Evolutionary conservation across 2,888 invertebrate genomes (phyloP), one percentile per base, ranked within the genome.

Genomic region (Drosophila meridiana): DNA sequence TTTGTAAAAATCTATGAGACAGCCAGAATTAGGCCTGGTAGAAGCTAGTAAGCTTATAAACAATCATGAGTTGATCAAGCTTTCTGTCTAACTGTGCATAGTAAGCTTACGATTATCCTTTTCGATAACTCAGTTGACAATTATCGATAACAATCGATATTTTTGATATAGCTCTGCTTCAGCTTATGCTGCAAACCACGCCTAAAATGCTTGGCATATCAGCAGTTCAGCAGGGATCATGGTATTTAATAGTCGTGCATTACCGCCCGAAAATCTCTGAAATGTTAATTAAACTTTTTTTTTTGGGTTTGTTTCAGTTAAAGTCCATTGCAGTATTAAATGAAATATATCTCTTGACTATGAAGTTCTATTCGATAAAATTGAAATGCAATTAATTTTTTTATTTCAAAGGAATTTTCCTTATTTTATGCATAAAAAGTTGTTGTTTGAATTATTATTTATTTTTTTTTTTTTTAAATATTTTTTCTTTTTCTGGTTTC

Each of bases 321-420:
- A 20, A 20, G 20, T 20, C 20, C 20, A 20, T 20, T 20, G 20
- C 20, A 20, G 9, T 43, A 20, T 42, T 1, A 20, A 20, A 43
- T 20, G 9, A 11, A n/a, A 50, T 20, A 11, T 50, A 32, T 50
- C 11, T 2, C n/a, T n/a, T 50, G 32, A 1, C 11, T 34, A 2
- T 50, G 34, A 4, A 11, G 9, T 32, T n/a, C 9, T n/a, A 50
- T 32, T n/a, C 9, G 4, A 7, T 34, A 2, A 20, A 50, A 50
- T 32, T 32, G 32, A 50, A 50, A 32, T 50, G 4, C 32, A 50
- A 50, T 50, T n/a, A 50, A 50, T 32, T n/a, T 50, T 64, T 56
- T 7, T 34, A 30, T 65, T 14, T 57, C n/a, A 50, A 28, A 36
- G 34, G 34, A 34, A 20, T 32, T 50, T n/a, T 32, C 1, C 30